Evolutionary conservation across 2,797 vertebrate genomes (phyloP), one percentile per base, ranked within the genome.

Genomic region (Helarctos malayanus): DNA sequence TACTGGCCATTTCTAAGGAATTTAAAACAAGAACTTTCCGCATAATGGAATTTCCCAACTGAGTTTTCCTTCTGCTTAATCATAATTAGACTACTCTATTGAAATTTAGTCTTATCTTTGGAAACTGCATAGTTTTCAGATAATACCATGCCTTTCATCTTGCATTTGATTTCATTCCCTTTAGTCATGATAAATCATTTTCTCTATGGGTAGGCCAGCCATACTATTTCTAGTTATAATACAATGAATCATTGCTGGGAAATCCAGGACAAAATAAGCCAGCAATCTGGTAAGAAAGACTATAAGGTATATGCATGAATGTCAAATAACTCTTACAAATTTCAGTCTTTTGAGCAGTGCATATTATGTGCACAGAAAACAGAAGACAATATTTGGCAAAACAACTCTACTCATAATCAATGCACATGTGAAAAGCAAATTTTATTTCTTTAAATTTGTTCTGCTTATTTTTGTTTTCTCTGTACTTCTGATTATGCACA

Each of bases 401-500:
- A 32, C 3, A 71, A 78, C 4, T 65, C 10, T 41, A 38, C 59
- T 87, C 1, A 21, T 23, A 92, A 79, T 95, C 47, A 91, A 88
- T 82, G 14, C 19, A 49, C 21, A 10, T 41, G 41, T 63, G 25
- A 21, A 78, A 85, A 81, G 21, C 16, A 89, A 54, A 63, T 90
- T 86, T 94, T 49, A 35, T 21, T 81, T 69, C n/a, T 38, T 80
- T 89, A 86, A 69, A 16, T 54, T 81, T 96, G 14, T 92, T 59
- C 11, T 76, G 32, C 38, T 69, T 86, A 54, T 89, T 92, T 94
- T 89, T 76, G 23, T 49, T 23, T 29, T 92, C 65, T 86, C 65
- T 71, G 3, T 76, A 69, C 86, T 90, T 54, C 35, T 71, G 61
- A 86, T 71, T 86, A 76, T 49, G 68, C 7, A 81, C 10, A 27